Base-by-base conservation (phyloP, 2,888 invertebrate genomes). In the Ectropis crepuscularia region DNA sequence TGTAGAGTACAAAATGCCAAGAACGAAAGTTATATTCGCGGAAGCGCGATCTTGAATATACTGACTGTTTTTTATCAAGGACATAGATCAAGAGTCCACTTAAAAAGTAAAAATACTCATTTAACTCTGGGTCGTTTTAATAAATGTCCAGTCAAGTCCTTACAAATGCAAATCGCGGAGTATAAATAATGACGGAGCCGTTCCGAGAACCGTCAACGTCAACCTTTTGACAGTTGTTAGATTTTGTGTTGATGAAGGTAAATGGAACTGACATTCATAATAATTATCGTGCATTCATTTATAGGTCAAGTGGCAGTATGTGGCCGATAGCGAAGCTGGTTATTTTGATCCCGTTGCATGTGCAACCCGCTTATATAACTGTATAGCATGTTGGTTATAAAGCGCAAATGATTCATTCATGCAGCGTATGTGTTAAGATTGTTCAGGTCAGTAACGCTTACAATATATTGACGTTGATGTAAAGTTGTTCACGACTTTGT, bases 191-290 rank as follows among this genome's bases (percentile, higher is more conserved):
- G 67, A 73, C 61, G 54, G 59, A 39, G 65, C 64, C 60, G 61
- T 75, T 73, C 73, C 63, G 60, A 73, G 74, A 71, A 75, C 62
- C 65, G 65, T 70, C 63, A 64, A 64, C 65, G 66, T 75, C 68
- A 70, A 41, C 67, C 67, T 75, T 75, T 72, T 78, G 79, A 77
- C 79, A 79, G 74, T 71, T 73, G 64, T 72, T 76, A 71, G 74
- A 77, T 77, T 79, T 70, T 65, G 62, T 70, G 58, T 73, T 79
- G 79, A 79, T 72, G 77, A 74, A 81, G 82, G 80, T 73, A 75
- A 75, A 66, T 71, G 71, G 63, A 71, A 67, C 72, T 71, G 79
- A 74, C 74, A 69, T 74, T 72, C 69, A 58, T 71, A 72, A 58
- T 71, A 72, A 77, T 79, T 61, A 72, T 45, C 54, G 68, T 63